Base-by-base conservation (phyloP, 2,113 vertebrate species). In the Solenodon paradoxus region DNA sequence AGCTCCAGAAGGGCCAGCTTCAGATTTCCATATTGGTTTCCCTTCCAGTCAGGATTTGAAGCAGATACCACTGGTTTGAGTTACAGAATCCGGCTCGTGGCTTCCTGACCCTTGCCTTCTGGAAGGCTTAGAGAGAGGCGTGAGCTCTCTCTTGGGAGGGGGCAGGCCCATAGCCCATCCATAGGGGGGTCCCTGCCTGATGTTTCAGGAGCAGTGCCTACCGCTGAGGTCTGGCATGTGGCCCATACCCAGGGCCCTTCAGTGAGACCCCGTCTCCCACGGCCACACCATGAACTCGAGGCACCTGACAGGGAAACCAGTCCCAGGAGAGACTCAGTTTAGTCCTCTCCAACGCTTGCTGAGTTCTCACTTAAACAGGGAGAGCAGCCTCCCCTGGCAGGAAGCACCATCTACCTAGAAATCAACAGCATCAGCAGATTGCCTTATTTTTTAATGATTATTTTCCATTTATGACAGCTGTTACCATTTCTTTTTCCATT, bases 11-110 rank as follows among this genome's bases (percentile, higher is more conserved):
- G 59, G 49, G 28, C 4, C 0, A 19, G 96, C 77, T 87, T 96
- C 84, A 47, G 82, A 61, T 97, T 96, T 83, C 97, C 94, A 84
- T 96, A 95, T 92, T 96, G 72, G 81, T 82, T 96, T 97, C 86
- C 81, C 63, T 96, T 55, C 35, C 22, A 4, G 71, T 40, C 80
- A 74, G 92, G 95, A 93, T 92, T 63, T 88, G 93, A 94, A 83
- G 71, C 49, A 90, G 92, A 81, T 69, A 92, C 71, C 22, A 7
- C 57, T 0, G 59, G 90, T 63, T 92, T 92, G 83, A 63, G 71
- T 97, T 96, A 96, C 95, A 92, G 94, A 97, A 95, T 95, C 89
- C 6, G 0, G 90, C 81, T 95, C 71, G 32, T 0, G 24, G 83
- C 72, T 86, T 94, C 47, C 91, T 96, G 95, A 95, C 93, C 95